phyloP scores from a whole-genome alignment of 1,140 invertebrate species.

The Drosophila aff. region DNA sequence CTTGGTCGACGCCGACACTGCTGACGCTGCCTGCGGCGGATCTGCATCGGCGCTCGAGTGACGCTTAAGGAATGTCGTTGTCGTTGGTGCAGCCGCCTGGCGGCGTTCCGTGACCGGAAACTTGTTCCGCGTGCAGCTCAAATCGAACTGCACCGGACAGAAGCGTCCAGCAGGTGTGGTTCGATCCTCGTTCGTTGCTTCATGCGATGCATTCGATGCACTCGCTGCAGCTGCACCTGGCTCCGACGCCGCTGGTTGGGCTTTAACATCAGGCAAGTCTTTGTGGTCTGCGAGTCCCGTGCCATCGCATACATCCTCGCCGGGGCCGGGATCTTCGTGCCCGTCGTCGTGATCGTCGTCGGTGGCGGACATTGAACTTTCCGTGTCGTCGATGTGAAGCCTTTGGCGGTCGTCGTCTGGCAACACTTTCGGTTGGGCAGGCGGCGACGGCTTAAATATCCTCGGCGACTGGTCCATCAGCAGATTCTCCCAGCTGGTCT shows the following conservation, averaged over 20 bases:
- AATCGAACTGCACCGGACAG: constrained; percentile 78
- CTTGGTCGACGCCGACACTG: constrained; percentile 52
- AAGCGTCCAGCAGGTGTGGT: constrained; percentile 73
- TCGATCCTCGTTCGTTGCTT: constrained; percentile 62
- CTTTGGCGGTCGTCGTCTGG: constrained; percentile 10
- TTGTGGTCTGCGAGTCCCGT: constrained; percentile 29
- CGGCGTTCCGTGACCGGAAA: constrained; percentile 84
- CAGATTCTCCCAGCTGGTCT: constrained; percentile 83
- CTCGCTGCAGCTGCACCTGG: neutral
- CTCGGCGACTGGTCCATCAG: constrained; percentile 69
- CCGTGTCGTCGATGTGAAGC: constrained; percentile 52
- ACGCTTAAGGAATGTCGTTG: neutral
- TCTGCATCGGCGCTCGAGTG: constrained; percentile 29
- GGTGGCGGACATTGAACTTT: constrained; percentile 16
- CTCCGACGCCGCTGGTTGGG: constrained; percentile 13
- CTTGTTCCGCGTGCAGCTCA: constrained; percentile 84
- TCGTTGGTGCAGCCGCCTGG: constrained; percentile 12
- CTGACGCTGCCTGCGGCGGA: neutral
- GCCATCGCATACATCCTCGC: constrained; percentile 62
- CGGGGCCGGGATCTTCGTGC: constrained; percentile 32
- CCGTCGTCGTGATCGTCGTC: constrained; percentile 37
- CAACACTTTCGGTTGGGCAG: neutral
- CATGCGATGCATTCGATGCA: neutral
- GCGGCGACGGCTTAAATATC: constrained; percentile 13
- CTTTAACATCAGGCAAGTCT: constrained; percentile 18